Evolutionary conservation across 2,797 vertebrate species (phyloP).

Genomic region (Falco peregrinus): DNA sequence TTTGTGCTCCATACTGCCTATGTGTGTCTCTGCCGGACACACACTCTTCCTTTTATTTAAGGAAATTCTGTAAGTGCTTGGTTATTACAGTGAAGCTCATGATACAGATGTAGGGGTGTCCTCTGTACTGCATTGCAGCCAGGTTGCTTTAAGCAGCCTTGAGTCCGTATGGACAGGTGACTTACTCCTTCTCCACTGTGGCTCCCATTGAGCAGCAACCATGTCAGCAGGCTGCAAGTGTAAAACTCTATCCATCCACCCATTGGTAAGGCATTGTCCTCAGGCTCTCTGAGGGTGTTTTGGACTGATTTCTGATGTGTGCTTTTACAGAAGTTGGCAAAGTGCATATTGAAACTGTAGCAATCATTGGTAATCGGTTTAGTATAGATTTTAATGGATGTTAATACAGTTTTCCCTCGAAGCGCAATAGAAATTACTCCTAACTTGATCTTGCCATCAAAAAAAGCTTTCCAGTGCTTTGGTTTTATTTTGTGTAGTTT

Average conservation of each 20-base stretch:
- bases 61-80: background rate
- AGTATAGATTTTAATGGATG: conserved; percentile 56
- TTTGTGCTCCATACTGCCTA: background rate
- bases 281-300: background rate
- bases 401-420: conserved; percentile 58
- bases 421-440: conserved; percentile 49
- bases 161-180: rapidly evolving
- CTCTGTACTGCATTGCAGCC: rapidly evolving
- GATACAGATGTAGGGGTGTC: rapidly evolving
- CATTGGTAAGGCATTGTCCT: background rate
- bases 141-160: rapidly evolving
- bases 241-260: background rate
- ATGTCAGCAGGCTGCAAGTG: rapidly evolving
- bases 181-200: background rate
- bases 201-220: background rate
- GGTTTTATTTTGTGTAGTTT: conserved; percentile 34
- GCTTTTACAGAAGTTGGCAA: background rate
- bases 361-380: conserved; percentile 52
- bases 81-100: background rate
- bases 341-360: background rate
- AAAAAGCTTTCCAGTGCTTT: conserved; percentile 29
- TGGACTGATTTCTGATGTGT: background rate
- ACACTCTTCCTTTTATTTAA: background rate
- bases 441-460: conserved; percentile 33
- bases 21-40: background rate